Percentiles rank a stretch among this genome's conserved stretches.
These are phyloP conservation scores for Philaenus spumarius DNA, from an alignment of 1,140 invertebrate species.

Conservation along the genomic window DNA sequence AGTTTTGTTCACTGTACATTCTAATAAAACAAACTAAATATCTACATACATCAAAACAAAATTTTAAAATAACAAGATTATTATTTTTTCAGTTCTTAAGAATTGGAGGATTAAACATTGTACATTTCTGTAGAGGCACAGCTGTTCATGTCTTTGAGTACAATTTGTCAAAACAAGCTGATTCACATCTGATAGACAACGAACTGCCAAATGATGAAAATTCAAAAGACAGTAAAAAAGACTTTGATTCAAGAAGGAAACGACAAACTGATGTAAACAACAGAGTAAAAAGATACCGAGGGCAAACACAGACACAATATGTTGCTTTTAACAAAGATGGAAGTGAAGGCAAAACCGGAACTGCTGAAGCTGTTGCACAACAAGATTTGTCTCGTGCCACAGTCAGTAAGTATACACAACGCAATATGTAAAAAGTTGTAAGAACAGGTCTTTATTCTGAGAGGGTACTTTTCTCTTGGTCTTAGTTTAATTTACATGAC, in stretches of 20 bases:
- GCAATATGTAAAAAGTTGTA: too few relatives aligned
- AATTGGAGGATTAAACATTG: slow-evolving; percentile 1
- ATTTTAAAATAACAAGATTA: too few relatives aligned
- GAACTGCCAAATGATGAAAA: not conserved
- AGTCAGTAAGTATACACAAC: slow-evolving; percentile 65
- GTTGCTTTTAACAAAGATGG: slow-evolving; percentile 49
- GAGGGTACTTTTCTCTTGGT: too few relatives aligned
- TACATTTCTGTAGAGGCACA: slow-evolving; percentile 10
- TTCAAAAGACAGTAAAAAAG: too few relatives aligned
- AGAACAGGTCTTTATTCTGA: too few relatives aligned
- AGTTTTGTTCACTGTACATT: too few relatives aligned
- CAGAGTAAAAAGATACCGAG: slow-evolving; percentile 41
- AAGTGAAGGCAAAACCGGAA: slow-evolving; percentile 56
- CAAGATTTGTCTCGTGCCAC: slow-evolving; percentile 61
- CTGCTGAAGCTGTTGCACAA: slow-evolving; percentile 68
- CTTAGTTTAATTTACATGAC: too few relatives aligned
- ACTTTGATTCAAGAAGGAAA: not conserved
- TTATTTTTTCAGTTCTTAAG: slow-evolving; percentile 5
- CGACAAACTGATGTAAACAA: not conserved
- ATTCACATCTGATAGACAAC: not conserved
- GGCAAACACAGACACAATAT: slow-evolving; percentile 78
- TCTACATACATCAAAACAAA: too few relatives aligned
- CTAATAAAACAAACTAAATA: too few relatives aligned
- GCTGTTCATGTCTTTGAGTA: slow-evolving; percentile 7
- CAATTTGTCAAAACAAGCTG: not conserved